These are phyloP conservation scores for Notodonta ziczac DNA, from an alignment of 2,888 invertebrate species.

Conservation along the genomic window DNA sequence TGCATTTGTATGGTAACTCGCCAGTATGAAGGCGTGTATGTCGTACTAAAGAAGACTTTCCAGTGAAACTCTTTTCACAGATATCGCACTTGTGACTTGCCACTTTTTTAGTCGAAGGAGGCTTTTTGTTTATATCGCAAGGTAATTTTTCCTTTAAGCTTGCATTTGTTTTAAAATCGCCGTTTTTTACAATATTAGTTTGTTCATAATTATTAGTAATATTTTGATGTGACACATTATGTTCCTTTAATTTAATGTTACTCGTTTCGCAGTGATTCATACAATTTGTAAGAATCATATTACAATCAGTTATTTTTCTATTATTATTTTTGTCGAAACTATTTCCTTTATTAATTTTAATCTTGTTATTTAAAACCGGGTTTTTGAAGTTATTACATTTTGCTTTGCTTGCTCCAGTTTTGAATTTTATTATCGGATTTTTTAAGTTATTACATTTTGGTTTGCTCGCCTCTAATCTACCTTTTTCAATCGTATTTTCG, in stretches of 20 bases:
- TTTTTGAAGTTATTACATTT: neutral
- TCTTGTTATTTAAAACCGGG: neutral
- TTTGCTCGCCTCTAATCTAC: neutral
- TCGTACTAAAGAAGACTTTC: neutral
- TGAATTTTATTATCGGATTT: too few species aligned
- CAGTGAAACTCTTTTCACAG: neutral
- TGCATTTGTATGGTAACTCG: neutral
- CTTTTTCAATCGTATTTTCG: neutral
- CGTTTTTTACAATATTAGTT: constrained; percentile 9
- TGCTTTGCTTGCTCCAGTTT: neutral
- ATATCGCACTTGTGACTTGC: neutral
- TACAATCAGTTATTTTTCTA: constrained; percentile 3
- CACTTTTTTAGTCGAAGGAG: too few species aligned
- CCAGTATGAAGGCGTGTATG: neutral
- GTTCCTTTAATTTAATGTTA: too few species aligned
- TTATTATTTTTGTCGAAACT: neutral
- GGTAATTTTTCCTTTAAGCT: too few species aligned
- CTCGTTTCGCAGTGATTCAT: too few species aligned
- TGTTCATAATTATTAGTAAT: constrained; percentile 18
- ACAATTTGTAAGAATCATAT: neutral
- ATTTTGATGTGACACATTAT: neutral
- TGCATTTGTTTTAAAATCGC: too few species aligned
- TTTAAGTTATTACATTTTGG: too few species aligned
- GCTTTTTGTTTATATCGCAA: too few species aligned
- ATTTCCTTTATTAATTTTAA: neutral